These are phyloP conservation scores for Psettodes erumei DNA, from an alignment of 2,113 vertebrate species.

Conservation along the genomic window DNA sequence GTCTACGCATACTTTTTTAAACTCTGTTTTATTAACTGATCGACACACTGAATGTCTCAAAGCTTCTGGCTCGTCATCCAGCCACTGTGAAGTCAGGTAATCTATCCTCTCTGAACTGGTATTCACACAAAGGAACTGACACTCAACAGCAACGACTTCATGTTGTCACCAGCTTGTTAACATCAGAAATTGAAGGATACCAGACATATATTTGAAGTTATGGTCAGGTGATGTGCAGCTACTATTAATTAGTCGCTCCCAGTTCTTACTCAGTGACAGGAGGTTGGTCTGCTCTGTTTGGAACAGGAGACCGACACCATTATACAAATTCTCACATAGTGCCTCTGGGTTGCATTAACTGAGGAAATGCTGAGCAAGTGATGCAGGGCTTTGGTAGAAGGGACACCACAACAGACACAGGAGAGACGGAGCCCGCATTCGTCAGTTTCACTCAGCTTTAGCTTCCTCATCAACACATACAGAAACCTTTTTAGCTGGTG, in stretches of 20 bases:
- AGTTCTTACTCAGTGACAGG: constrained; percentile 14
- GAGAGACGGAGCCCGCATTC: too few species aligned
- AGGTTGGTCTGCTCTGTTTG: constrained; percentile 6
- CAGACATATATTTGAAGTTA: too few species aligned
- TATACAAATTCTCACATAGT: constrained; percentile 18
- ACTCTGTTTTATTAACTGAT: neutral
- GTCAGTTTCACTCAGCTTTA: constrained; percentile 6
- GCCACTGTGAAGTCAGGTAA: neutral
- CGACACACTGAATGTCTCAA: neutral
- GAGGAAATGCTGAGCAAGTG: constrained; percentile 35
- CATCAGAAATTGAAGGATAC: too few species aligned
- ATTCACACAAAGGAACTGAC: too few species aligned
- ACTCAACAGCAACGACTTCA: too few species aligned
- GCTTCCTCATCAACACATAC: neutral
- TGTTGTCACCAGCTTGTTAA: too few species aligned
- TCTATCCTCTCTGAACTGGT: too few species aligned
- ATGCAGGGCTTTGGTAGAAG: constrained; percentile 27
- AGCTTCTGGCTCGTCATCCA: neutral
- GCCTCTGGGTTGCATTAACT: constrained; percentile 27
- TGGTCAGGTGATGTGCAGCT: too few species aligned
- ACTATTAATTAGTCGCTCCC: constrained; percentile 48
- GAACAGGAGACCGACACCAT: constrained; percentile 20
- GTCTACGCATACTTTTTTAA: neutral
- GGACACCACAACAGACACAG: constrained; percentile 14
- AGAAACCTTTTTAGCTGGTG: neutral